phyloP scores from a whole-genome alignment of 2,113 vertebrate species.

The Ariopsis seemanni region DNA sequence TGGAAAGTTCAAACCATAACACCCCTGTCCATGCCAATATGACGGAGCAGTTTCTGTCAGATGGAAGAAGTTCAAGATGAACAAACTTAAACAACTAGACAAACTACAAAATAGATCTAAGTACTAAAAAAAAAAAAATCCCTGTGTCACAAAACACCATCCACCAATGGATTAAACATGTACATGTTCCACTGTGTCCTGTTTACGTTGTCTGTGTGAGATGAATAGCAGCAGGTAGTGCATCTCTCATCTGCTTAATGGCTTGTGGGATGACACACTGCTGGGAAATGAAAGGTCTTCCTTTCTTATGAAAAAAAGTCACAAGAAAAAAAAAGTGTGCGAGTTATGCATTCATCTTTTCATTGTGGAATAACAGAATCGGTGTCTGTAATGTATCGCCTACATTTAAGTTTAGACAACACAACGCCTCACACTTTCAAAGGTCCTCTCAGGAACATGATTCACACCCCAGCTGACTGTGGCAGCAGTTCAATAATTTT shows the following conservation, averaged over 20 bases:
- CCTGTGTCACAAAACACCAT: not conserved
- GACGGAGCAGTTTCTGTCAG: conserved; percentile 1
- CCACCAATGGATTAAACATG: not conserved
- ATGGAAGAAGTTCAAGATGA: not conserved
- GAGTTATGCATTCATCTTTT: conserved; percentile 30
- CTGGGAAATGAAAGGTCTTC: conserved; percentile 40
- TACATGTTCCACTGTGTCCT: conserved; percentile 16
- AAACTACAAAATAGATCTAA: not conserved
- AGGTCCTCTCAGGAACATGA: conserved; percentile 37
- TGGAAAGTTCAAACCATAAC: not conserved
- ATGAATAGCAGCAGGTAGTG: conserved; percentile 40
- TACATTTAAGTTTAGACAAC: conserved; percentile 48
- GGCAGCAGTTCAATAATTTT: conserved; percentile 24
- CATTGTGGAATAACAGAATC: conserved; percentile 42
- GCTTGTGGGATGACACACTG: conserved; percentile 39
- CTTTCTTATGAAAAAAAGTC: conserved; percentile 31
- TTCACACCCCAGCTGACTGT: conserved; percentile 30
- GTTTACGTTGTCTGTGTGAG: conserved; percentile 10
- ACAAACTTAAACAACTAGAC: not conserved
- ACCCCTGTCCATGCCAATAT: not conserved
- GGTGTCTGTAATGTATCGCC: conserved; percentile 44
- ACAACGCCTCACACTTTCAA: conserved; percentile 42
- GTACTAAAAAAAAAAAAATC: not conserved
- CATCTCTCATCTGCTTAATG: conserved; percentile 52
- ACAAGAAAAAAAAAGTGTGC: conserved; percentile 10